Conservation (phyloP, 2,113 vertebrate genomes). For the Anseranas semipalmata region DNA sequence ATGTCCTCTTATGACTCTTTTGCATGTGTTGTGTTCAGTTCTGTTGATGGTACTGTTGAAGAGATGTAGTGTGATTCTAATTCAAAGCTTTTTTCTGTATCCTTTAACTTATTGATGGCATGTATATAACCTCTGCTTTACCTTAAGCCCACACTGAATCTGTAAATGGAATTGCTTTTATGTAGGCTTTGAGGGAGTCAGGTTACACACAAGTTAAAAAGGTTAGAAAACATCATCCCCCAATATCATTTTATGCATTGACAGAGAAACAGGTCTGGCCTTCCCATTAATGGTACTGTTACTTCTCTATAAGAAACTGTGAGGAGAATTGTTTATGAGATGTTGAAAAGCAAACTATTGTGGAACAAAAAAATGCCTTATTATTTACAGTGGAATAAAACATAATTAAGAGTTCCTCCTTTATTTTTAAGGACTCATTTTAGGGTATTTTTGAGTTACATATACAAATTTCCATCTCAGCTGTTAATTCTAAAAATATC, state of each 20-base stretch:
- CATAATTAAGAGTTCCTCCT: not conserved
- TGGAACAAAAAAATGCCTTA: not conserved
- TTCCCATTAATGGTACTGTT: not conserved
- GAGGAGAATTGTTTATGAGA: not conserved
- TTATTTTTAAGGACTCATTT: not conserved
- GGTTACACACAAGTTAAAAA: not conserved
- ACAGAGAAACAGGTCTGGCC: not conserved
- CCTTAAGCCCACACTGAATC: not conserved
- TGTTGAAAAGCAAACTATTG: not conserved
- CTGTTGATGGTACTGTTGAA: not conserved
- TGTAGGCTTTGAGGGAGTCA: not conserved
- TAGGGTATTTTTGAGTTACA: not conserved
- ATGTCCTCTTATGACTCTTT: not conserved
- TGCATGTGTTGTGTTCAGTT: not conserved
- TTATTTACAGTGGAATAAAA: not conserved
- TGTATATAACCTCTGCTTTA: not conserved
- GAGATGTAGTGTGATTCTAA: not conserved
- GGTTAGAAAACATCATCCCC: not conserved
- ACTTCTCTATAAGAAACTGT: not conserved
- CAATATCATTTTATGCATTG: not conserved
- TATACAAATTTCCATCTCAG: not conserved
- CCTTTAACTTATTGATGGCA: rapidly evolving
- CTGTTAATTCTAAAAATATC: not conserved
- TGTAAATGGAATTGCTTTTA: not conserved
- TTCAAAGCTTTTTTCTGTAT: not conserved